Conservation (phyloP, 1,140 invertebrate genomes). For the Manduca sexta region DNA sequence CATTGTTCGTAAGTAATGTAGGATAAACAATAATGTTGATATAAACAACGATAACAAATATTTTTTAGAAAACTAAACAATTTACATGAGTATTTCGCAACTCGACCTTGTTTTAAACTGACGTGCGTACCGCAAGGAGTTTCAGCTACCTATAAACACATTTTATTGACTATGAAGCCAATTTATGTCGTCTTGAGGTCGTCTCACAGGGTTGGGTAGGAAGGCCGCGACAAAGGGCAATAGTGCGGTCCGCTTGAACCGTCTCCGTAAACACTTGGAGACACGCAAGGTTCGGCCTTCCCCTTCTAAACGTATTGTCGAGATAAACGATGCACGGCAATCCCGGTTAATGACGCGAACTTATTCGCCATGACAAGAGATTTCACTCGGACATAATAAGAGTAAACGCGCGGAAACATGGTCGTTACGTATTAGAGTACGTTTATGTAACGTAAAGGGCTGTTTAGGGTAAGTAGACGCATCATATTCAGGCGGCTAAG, state of each 20-base stretch:
- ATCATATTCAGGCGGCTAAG: too few relatives aligned
- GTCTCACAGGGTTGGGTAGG: slow-evolving; percentile 7
- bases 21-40: too few relatives aligned
- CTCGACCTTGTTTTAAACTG: background rate
- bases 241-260: slow-evolving; percentile 5
- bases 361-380: slow-evolving; percentile 16
- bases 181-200: slow-evolving; percentile 11
- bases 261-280: slow-evolving; percentile 24
- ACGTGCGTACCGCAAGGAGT: background rate
- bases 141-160: slow-evolving; percentile 5
- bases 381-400: slow-evolving; percentile 8
- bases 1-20: too few relatives aligned
- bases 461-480: too few relatives aligned
- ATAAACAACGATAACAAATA: background rate
- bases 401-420: background rate
- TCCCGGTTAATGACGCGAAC: slow-evolving; percentile 22
- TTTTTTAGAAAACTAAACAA: background rate
- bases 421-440: too few relatives aligned
- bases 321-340: slow-evolving; percentile 35
- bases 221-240: slow-evolving; percentile 35
- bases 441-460: too few relatives aligned
- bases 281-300: slow-evolving; percentile 50
- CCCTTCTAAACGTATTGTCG: slow-evolving; percentile 37
- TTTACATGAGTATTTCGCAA: slow-evolving; percentile 4
- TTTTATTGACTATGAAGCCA: slow-evolving; percentile 9